These are phyloP conservation scores for Tetragnatha versicolor DNA, from an alignment of 1,140 invertebrate genomes.

Conservation along the genomic window DNA sequence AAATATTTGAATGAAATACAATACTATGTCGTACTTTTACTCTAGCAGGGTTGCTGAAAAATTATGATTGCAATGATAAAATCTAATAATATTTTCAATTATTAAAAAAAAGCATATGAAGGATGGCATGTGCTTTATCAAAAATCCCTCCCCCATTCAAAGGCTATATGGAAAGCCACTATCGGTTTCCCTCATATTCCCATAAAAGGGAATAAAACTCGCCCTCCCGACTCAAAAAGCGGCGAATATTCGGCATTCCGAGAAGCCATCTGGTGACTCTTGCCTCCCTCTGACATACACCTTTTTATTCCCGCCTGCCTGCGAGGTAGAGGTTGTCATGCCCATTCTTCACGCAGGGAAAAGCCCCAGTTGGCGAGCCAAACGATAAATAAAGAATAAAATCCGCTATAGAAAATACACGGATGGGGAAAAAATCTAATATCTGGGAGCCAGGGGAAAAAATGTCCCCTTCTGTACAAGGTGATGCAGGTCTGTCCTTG, in stretches of 20 bases:
- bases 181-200: too few relatives aligned
- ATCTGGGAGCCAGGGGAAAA: not conserved
- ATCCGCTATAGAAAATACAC: not conserved
- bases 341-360: conserved; percentile 12
- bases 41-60: too few relatives aligned
- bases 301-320: not conserved
- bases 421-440: conserved; percentile 1
- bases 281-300: conserved; percentile 2
- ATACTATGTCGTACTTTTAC: too few relatives aligned
- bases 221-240: not conserved
- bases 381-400: conserved; percentile 3
- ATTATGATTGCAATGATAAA: too few relatives aligned
- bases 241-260: not conserved
- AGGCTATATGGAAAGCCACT: too few relatives aligned
- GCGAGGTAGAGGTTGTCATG: conserved; percentile 6
- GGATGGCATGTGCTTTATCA: too few relatives aligned
- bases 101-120: too few relatives aligned
- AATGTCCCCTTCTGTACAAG: not conserved
- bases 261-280: conserved; percentile 8
- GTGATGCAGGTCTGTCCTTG: not conserved
- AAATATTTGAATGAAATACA: too few relatives aligned
- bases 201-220: not conserved
- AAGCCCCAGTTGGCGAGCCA: not conserved
- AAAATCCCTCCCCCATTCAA: too few relatives aligned
- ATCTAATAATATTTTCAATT: too few relatives aligned